Base-by-base conservation (phyloP, 2,113 vertebrate species). In the Podarcis cretensis region DNA sequence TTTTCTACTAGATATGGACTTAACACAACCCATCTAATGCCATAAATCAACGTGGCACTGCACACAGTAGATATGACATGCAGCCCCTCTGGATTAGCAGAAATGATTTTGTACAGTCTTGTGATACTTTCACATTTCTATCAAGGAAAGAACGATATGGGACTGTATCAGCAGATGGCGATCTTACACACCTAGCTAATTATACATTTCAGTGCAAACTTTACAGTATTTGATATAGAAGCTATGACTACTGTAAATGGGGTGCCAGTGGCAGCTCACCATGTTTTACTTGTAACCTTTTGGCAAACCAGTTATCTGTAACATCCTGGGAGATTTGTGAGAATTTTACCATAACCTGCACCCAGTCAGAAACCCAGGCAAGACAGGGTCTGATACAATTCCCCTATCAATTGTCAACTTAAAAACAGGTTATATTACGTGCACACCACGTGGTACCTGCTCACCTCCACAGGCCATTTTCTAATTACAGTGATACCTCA, bases 101-200 rank as follows among this genome's bases (percentile, higher is more conserved):
- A 93, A 79, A 40, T 87, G 88, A 68, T 35, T 94, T 87, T 54
- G 14, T 18, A 0, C 6, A 0, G 76, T 80, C 65, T 71, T 20
- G 37, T 35, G 57, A 16, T 54, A 27, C 54, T 30, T 80, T 68
- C 6, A 35, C 2, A 80, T 87, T 54, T 57, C n/a, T 57, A 10
- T 14, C n/a, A 80, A 0, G 0, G 54, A 25, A 27, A 9, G 37
- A 68, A 91, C 87, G 93, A 81, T 35, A 68, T 82, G 2, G 63
- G n/a, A 75, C 86, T 0, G 0, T 74, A 85, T 92, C 92, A 90
- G 94, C 90, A 96, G 95, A 87, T 95, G 94, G 95, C 83, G 93
- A 0, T 30, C 80, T 94, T 91, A 90, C 23, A 63, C 75, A 40
- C 32, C 32, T 90, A 73, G 90, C 90, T 85, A 16, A 14, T 80